Evolutionary conservation across 2,888 invertebrate species (phyloP).

Genomic region (Thecocarcelia acutangulata): DNA sequence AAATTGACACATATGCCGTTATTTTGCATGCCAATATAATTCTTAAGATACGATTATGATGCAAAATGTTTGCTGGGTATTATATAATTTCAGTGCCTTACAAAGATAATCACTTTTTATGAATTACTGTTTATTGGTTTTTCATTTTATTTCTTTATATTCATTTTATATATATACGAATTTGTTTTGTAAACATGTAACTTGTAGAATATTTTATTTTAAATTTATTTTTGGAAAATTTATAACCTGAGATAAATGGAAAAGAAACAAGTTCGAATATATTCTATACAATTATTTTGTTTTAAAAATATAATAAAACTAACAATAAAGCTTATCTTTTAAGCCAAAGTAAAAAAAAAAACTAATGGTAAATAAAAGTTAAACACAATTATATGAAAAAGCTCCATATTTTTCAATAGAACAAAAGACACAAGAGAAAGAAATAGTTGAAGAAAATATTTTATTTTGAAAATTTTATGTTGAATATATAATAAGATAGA

Average conservation of each 20-base stretch:
- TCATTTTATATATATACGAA: background rate
- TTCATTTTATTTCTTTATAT: conserved; percentile 21
- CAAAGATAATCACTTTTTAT: conserved; percentile 50
- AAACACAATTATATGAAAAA: conserved; percentile 21
- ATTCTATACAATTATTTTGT: background rate
- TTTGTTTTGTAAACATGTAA: conserved; percentile 6
- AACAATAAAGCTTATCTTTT: conserved; percentile 43
- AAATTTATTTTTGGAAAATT: conserved; percentile 28
- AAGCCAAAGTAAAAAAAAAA: conserved; percentile 23
- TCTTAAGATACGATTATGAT: too few relatives aligned
- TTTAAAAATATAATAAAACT: conserved; percentile 15
- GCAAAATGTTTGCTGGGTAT: too few relatives aligned
- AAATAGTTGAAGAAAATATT: too few relatives aligned
- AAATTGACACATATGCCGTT: too few relatives aligned
- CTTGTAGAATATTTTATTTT: too few relatives aligned
- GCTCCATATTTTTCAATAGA: background rate
- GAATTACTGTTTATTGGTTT: conserved; percentile 49
- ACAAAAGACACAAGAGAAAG: background rate
- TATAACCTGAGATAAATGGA: conserved; percentile 27
- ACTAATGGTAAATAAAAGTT: conserved; percentile 19
- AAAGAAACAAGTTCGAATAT: conserved; percentile 3
- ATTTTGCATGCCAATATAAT: too few relatives aligned
- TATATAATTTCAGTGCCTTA: too few relatives aligned
- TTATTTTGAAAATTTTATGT: too few relatives aligned
- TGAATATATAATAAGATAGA: too few relatives aligned